Evolutionary conservation across 2,888 invertebrate species (phyloP), one percentile per base, ranked within the genome.

Genomic region (Drosophila colorata): DNA sequence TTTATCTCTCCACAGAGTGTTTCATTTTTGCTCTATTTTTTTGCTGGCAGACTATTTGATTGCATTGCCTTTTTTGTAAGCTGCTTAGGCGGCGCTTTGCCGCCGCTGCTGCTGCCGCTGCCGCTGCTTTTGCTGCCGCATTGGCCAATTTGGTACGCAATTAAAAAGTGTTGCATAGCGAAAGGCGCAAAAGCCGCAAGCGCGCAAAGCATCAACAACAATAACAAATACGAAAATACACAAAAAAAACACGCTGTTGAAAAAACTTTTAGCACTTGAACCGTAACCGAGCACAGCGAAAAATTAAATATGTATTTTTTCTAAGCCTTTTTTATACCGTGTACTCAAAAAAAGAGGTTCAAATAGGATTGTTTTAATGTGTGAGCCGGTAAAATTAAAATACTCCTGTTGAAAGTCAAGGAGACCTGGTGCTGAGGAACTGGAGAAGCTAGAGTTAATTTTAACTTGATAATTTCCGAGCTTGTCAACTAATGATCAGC

Each of bases 161-260:
- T 81, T 81, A 81, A 77, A 82, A 74, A 77, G 56, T 68, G 77
- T 73, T 69, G 85, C 81, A 67, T 74, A 55, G 66, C 61, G 13
- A 68, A 61, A 51, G 75, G 75, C 60, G 55, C 28, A 46, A 47
- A 38, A 48, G 20, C 40, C 33, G 43, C 35, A 52, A 18, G 8
- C 25, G 43, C 33, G 33, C 33, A 43, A 20, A 64, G 53, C 53
- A 58, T 48, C 44, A 59, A 59, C 18, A 53, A 69, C 47, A 61
- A 60, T 40, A 69, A 59, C 23, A 46, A 37, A 31, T 4, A 28
- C 28, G 7, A 20, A 25, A 16, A 18, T 9, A 48, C 20, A 20
- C 20, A 3, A 20, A 2, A 38, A 38, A 16, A 6, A 44, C 48
- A 35, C 14, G 23, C 44, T 28, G 58, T 60, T 60, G 40, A 13